These are phyloP conservation scores for Brachyptera risi DNA, from an alignment of 2,888 invertebrate genomes.

Conservation along the genomic window DNA sequence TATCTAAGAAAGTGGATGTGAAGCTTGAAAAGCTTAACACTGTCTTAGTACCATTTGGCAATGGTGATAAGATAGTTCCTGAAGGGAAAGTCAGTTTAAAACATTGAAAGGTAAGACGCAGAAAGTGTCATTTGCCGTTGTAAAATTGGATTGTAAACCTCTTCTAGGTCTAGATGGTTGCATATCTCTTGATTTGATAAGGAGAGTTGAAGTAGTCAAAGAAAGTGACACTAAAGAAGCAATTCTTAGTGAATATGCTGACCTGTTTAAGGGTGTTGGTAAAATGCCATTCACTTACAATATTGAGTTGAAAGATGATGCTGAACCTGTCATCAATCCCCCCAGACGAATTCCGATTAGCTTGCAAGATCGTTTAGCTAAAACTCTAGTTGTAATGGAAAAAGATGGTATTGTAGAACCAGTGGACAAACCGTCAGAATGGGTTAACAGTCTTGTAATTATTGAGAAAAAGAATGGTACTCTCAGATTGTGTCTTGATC, in stretches of 20 bases:
- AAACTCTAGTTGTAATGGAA: not conserved
- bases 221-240: not conserved
- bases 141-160: not conserved
- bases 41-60: not conserved
- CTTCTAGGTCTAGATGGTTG: not conserved
- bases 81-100: not conserved
- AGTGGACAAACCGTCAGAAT: constrained; percentile 5
- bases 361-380: not conserved
- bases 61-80: not conserved
- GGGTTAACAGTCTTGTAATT: too few relatives aligned
- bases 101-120: not conserved
- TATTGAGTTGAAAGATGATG: too few relatives aligned
- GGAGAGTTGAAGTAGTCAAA: not conserved
- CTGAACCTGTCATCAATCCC: too few relatives aligned
- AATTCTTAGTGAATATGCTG: not conserved
- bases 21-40: too few relatives aligned
- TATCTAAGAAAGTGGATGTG: too few relatives aligned
- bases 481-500: constrained; percentile 17
- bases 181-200: not conserved
- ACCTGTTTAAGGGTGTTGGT: not conserved
- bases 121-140: not conserved
- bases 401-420: not conserved
- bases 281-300: too few relatives aligned
- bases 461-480: constrained; percentile 17
- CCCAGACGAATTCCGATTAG: not conserved